Evolutionary conservation across 2,113 vertebrate genomes (phyloP).

Genomic region (Vidua chalybeata): DNA sequence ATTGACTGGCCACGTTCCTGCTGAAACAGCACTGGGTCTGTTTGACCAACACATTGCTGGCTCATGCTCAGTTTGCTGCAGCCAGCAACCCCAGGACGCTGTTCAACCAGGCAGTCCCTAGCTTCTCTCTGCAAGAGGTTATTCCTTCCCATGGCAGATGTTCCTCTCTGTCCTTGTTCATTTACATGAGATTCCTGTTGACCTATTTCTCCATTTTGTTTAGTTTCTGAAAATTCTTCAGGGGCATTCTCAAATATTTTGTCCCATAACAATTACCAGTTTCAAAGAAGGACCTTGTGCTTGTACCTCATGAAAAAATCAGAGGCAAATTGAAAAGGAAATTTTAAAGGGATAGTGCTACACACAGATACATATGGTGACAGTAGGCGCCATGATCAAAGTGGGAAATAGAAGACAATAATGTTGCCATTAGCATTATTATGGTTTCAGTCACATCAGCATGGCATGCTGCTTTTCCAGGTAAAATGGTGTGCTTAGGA

Average conservation of each 20-base stretch:
- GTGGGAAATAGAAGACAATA: fast-evolving
- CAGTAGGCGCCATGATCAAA: not conserved
- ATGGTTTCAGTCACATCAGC: not conserved
- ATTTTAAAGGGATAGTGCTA: not conserved
- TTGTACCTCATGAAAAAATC: not conserved
- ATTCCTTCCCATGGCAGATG: not conserved
- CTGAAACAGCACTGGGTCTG: not conserved
- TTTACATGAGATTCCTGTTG: not conserved
- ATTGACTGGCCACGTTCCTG: fast-evolving
- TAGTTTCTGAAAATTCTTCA: not conserved
- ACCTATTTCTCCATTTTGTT: not conserved
- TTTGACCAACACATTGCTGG: not conserved
- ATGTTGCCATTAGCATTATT: not conserved
- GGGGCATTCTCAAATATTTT: not conserved
- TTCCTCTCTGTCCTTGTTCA: not conserved
- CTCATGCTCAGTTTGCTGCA: not conserved
- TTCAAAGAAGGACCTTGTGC: not conserved
- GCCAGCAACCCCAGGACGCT: not conserved
- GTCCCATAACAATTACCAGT: not conserved
- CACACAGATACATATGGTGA: too few species aligned
- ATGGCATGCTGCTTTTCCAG: not conserved
- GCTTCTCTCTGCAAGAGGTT: not conserved
- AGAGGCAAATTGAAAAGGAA: not conserved
- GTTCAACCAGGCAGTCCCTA: not conserved
- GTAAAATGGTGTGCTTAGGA: not conserved